Evolutionary conservation across 2,797 vertebrate species (phyloP), one percentile per base, ranked within the genome.

Genomic region (Gymnothorax reevesii): DNA sequence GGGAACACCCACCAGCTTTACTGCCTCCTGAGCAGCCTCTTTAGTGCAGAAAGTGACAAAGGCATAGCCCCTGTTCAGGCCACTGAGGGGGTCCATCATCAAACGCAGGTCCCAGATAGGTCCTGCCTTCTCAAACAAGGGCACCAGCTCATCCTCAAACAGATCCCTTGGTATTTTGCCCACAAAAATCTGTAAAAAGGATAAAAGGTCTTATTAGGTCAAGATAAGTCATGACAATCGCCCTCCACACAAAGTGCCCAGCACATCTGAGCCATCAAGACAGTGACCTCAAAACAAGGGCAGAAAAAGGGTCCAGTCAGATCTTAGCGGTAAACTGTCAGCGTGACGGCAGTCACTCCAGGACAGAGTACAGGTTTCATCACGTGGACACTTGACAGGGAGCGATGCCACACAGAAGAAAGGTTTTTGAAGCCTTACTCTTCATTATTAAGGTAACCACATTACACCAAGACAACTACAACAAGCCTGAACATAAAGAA

Each of bases 21-120:
- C 98, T 93, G 98, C 98, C 95, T 99, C 98, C 94, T 99, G 98
- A 88, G 98, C 98, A 93, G 98, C 97, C 91, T 99, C 98, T 97
- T 99, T 99, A 95, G 97, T 99, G 97, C 99, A 99, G 96, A 99
- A 99, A 89, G 99, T 99, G 95, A 99, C 97, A 96, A 99, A 99
- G 93, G 99, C 99, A 89, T 99, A 99, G 93, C 99, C 99, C 94
- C 99, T 96, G 93, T 99, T 99, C 88, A 99, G 96, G 92, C 99
- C 98, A 90, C 98, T 99, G 84, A 99, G 96, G 83, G 98, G 98
- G 95, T 99, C 99, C 99, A 99, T 99, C 99, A 99, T 99, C 93
- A 99, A 95, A 85, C 99, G 98, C 85, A 99, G 94, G 95, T 99
- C 99, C 99, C 99, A 99, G 93, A 99, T 99, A 91, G 97, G 96